Evolutionary conservation across 1,140 invertebrate species (phyloP).

Genomic region (Papilio helenus): DNA sequence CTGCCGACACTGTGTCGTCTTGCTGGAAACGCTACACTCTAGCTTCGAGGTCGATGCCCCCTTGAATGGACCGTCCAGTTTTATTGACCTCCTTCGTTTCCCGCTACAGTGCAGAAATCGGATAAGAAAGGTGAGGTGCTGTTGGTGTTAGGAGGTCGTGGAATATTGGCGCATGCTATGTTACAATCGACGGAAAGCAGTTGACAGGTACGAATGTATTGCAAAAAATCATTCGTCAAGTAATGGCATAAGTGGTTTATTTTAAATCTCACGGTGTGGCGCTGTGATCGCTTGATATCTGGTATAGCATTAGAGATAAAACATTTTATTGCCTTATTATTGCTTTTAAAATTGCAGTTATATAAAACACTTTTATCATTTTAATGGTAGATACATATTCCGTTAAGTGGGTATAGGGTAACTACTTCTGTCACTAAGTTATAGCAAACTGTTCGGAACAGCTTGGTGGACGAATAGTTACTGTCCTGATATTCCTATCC

Average conservation of each 20-base stretch:
- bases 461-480: not conserved
- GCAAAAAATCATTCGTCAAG: constrained; percentile 36
- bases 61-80: constrained; percentile 34
- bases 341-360: constrained; percentile 3
- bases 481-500: not conserved
- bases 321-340: constrained; percentile 1
- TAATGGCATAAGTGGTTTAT: constrained; percentile 37
- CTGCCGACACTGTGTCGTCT: constrained; percentile 38
- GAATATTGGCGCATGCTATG: constrained; percentile 16
- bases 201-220: constrained; percentile 35
- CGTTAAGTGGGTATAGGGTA: not conserved
- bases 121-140: constrained; percentile 7
- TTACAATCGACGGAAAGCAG: constrained; percentile 37
- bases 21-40: constrained; percentile 34
- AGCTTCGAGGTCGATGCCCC: constrained; percentile 18
- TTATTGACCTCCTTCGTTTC: constrained; percentile 22
- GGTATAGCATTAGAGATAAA: not conserved
- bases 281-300: constrained; percentile 14
- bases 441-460: not conserved
- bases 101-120: not conserved
- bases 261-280: constrained; percentile 26
- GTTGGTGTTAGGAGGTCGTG: constrained; percentile 5
- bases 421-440: not conserved
- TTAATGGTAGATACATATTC: not conserved
- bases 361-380: not conserved